These are phyloP conservation scores for Hyalella azteca DNA, from an alignment of 2,888 invertebrate species.

Conservation along the genomic window DNA sequence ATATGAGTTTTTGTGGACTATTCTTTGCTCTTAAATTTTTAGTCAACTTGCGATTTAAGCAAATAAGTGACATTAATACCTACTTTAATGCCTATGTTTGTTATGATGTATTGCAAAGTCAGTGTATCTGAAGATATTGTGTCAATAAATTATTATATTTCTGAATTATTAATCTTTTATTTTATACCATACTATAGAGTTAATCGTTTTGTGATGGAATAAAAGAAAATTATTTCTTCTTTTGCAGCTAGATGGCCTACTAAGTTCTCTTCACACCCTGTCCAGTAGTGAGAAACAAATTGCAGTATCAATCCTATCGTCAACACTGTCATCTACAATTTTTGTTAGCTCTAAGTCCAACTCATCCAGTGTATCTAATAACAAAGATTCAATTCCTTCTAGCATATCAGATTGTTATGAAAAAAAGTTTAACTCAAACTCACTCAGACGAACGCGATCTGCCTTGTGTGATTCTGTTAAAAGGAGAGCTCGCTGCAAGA, in stretches of 20 bases:
- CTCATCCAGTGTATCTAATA: background rate
- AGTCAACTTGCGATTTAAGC: too few relatives aligned
- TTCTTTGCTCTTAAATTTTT: background rate
- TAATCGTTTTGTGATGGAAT: background rate
- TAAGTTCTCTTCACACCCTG: slow-evolving; percentile 4
- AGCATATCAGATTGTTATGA: background rate
- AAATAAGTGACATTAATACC: background rate
- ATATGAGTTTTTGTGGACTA: background rate
- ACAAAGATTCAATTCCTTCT: background rate
- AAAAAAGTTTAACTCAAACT: background rate
- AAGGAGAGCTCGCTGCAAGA: background rate
- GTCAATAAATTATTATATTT: background rate
- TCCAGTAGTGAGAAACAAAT: background rate
- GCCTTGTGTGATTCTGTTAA: background rate
- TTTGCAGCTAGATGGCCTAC: slow-evolving; percentile 10
- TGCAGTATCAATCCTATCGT: background rate
- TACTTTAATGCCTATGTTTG: background rate
- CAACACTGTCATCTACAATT: background rate
- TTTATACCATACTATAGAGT: background rate
- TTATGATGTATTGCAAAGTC: background rate
- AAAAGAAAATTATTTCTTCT: background rate
- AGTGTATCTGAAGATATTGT: background rate
- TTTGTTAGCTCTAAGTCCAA: background rate
- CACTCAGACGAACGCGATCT: background rate
- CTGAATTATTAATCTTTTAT: background rate